Evolutionary conservation across 2,113 vertebrate species (phyloP).

Genomic region (Todiramphus chloris): DNA sequence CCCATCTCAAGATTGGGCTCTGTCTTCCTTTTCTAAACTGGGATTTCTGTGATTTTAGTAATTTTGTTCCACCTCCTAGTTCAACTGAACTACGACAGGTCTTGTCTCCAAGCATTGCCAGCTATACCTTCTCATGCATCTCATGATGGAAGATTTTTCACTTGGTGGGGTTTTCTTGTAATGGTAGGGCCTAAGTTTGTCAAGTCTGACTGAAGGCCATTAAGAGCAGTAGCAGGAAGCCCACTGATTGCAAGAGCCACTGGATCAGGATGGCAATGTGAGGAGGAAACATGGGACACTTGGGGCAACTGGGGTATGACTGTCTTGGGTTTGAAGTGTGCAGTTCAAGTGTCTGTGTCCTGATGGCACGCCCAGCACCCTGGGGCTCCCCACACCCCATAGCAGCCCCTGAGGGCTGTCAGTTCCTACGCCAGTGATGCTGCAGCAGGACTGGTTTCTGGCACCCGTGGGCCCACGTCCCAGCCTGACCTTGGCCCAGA

Average conservation of each 20-base stretch:
- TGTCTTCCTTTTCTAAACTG: not conserved
- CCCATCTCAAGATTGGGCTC: not conserved
- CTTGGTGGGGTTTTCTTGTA: not conserved
- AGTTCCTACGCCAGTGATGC: not conserved
- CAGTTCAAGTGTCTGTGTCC: too few relatives aligned
- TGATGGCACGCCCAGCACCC: not conserved
- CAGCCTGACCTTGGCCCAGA: fast-evolving
- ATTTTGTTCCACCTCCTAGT: not conserved
- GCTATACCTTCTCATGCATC: not conserved
- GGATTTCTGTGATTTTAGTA: not conserved
- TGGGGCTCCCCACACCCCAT: too few relatives aligned
- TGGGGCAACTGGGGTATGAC: not conserved
- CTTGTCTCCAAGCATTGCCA: not conserved
- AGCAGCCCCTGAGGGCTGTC: not conserved
- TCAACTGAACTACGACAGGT: not conserved
- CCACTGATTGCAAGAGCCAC: not conserved
- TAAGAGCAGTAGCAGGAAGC: not conserved
- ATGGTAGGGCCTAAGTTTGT: not conserved
- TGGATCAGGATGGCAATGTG: not conserved
- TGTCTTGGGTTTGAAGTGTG: not conserved
- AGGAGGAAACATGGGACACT: not conserved
- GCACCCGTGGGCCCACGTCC: fast-evolving
- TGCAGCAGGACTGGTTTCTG: fast-evolving
- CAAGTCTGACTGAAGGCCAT: not conserved
- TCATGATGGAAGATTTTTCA: not conserved